These are phyloP conservation scores for Daboia siamensis DNA, from an alignment of 2,113 vertebrate genomes.

Conservation along the genomic window DNA sequence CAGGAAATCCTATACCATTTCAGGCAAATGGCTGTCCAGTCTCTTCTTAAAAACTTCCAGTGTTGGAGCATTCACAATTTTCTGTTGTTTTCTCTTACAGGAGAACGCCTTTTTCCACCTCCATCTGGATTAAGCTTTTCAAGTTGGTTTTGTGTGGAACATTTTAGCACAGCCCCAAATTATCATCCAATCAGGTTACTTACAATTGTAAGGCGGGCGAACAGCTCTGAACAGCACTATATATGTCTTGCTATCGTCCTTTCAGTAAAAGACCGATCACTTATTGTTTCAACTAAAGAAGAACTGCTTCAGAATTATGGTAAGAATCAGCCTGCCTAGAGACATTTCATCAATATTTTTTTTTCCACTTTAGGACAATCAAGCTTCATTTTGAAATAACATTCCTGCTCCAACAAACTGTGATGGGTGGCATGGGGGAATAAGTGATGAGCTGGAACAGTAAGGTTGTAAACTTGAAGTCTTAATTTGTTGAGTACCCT, in stretches of 20 bases:
- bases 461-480: background rate
- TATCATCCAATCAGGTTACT: slow-evolving; percentile 89
- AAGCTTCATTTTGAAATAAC: background rate
- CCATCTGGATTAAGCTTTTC: slow-evolving; percentile 94
- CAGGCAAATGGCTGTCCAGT: too few relatives aligned
- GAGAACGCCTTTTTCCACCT: slow-evolving; percentile 92
- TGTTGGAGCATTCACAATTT: background rate
- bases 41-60: too few relatives aligned
- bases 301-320: slow-evolving; percentile 93
- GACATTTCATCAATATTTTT: background rate
- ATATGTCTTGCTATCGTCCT: slow-evolving; percentile 92
- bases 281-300: slow-evolving; percentile 96
- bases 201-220: slow-evolving; percentile 87
- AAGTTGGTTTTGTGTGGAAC: slow-evolving; percentile 96
- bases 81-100: slow-evolving; percentile 61
- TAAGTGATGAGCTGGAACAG: background rate
- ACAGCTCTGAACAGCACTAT: slow-evolving; percentile 93
- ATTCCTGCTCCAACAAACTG: background rate
- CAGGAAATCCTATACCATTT: too few relatives aligned
- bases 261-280: slow-evolving; percentile 86
- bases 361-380: rapidly evolving
- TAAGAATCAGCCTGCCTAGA: slow-evolving; percentile 42
- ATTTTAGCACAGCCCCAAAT: slow-evolving; percentile 80
- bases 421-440: background rate
- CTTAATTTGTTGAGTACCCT: background rate